Evolutionary conservation across 2,797 vertebrate species (phyloP), one percentile per base, ranked within the genome.

Genomic region (Odontamblyopus rebecca): DNA sequence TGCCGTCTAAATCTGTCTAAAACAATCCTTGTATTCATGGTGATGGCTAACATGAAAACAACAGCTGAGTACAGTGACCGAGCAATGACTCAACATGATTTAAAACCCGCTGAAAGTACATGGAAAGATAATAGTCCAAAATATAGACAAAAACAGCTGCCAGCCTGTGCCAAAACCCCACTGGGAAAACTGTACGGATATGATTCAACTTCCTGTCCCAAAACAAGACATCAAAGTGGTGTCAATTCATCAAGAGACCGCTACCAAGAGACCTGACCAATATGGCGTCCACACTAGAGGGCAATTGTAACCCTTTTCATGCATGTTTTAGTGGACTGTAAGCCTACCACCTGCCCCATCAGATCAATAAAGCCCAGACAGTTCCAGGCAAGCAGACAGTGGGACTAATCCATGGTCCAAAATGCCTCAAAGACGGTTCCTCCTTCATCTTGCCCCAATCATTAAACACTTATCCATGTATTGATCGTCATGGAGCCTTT

Each of bases 11-110:
- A 13, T 44, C 41, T 2, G 41, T 44, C 41, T 13, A 44, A 44
- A 44, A 38, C 35, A 38, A 48, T 16, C 44, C 44, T 48, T 48
- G 44, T 23, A 56, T 56, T 56, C n/a, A 56, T 12, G n/a, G n/a
- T 12, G 8, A 56, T 23, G 19, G n/a, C 9, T 11, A 23, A 23
- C 6, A 11, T 26, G 30, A 74, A 68, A 76, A 82, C 81, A 79
- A 85, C 92, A 93, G 91, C 91, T 93, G 93, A 88, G 86, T 88
- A 88, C 78, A 77, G 78, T 86, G 86, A 83, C 53, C 60, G 65
- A 71, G 57, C 70, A 79, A 71, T 71, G 38, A 32, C 72, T 0
- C 67, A 29, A 30, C 57, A 7, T 60, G 57, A 60, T 60, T 60
- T 60, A 60, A 15, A 60, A 30, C 57, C 57, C 27, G 6, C 15